Evolutionary conservation across 2,113 vertebrate genomes (phyloP).

Genomic region (Archocentrus centrarchus): DNA sequence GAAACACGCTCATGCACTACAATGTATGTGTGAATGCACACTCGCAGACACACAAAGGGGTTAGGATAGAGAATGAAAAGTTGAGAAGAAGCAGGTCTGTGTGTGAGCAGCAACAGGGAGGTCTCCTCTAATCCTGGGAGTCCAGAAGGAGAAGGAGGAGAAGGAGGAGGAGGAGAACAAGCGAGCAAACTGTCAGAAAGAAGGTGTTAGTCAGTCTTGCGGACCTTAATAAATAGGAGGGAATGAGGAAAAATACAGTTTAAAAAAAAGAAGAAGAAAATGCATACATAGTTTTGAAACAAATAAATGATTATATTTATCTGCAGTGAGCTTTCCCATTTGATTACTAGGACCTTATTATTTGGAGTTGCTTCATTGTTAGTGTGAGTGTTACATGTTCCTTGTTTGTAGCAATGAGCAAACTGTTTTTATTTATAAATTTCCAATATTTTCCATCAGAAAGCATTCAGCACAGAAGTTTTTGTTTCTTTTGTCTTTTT

Average conservation of each 20-base stretch:
- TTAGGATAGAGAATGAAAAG: constrained; percentile 42
- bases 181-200: constrained; percentile 13
- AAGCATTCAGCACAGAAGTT: background rate
- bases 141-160: constrained; percentile 42
- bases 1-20: constrained; percentile 15
- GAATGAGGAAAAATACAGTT: background rate
- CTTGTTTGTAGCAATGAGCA: background rate
- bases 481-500: background rate
- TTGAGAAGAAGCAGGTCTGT: constrained; percentile 76
- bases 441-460: background rate
- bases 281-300: too few species aligned
- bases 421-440: too few species aligned
- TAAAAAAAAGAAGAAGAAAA: too few species aligned
- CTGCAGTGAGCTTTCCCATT: background rate
- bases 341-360: background rate
- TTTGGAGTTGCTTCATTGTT: background rate
- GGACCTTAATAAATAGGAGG: background rate
- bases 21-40: background rate
- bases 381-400: background rate
- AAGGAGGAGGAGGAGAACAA: constrained; percentile 26
- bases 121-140: constrained; percentile 61
- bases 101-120: constrained; percentile 63
- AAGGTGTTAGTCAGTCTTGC: constrained; percentile 28
- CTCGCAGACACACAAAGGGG: constrained; percentile 9
- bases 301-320: background rate